phyloP scores from a whole-genome alignment of 2,797 vertebrate species.

The Echiichthys vipera region DNA sequence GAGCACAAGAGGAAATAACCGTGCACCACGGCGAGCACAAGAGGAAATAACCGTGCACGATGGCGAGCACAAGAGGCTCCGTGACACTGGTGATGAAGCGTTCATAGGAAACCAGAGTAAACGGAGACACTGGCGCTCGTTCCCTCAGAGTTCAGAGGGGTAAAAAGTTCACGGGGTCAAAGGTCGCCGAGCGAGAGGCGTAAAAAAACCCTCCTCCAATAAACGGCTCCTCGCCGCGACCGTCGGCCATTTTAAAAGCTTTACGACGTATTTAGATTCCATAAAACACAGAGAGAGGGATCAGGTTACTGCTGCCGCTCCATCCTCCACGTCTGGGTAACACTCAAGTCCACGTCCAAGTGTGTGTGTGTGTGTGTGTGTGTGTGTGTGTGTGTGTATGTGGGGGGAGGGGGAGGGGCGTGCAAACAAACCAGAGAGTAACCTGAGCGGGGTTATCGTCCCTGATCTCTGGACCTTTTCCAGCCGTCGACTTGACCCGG shows the following conservation, averaged over 20 bases:
- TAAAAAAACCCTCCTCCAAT: too few relatives aligned
- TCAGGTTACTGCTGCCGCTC: constrained; percentile 4
- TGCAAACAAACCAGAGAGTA: constrained; percentile 60
- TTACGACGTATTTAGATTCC: neutral
- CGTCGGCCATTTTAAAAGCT: neutral
- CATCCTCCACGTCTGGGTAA: constrained; percentile 11
- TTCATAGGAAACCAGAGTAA: neutral
- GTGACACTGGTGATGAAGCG: too few relatives aligned
- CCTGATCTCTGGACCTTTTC: constrained; percentile 73
- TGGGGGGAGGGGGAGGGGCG: too few relatives aligned
- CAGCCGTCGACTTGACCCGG: constrained; percentile 57
- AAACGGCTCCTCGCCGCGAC: too few relatives aligned
- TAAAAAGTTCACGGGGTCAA: constrained; percentile 5
- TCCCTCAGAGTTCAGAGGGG: neutral
- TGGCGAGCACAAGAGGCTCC: too few relatives aligned
- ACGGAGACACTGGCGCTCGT: too few relatives aligned
- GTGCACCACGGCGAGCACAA: too few relatives aligned
- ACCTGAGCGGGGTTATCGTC: constrained; percentile 75
- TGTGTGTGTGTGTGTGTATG: neutral
- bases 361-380: constrained; percentile 5
- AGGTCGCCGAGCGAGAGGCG: neutral
- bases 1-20: too few relatives aligned
- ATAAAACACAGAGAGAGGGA: neutral
- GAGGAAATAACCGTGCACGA: too few relatives aligned
- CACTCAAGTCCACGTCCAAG: constrained; percentile 82